Base-by-base conservation (phyloP, 53 echinoderm and acorn worm species). In the Echinometra lucunter region DNA sequence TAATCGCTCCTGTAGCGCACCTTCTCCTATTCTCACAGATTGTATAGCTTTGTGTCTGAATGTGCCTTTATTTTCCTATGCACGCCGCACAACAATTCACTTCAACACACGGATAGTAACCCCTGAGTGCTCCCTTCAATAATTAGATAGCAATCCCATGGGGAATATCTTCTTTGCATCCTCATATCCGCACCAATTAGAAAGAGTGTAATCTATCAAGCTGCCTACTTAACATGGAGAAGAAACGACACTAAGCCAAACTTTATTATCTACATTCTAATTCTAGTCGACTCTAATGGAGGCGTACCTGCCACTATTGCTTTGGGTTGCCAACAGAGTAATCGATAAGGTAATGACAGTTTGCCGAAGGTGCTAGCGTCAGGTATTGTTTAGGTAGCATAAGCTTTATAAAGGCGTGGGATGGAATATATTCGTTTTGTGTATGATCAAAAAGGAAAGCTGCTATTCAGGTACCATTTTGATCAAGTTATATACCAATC, bases 111-210 rank as follows among this genome's bases (percentile, higher is more conserved):
- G 38, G 78, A 35, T 19, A 21, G 40, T 42, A 78, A 78, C 38
- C 78, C 78, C 78, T 78, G 78, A 78, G 42, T 78, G 78, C 18
- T 78, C 78, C 78, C 42, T 78, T 78, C 42, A 19, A 78, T 78
- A 78, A 78, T 78, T 78, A 78, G 78, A 78, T 78, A 23, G 17
- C 78, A 38, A 38, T 21, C 78, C 78, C 78, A 38, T 5, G 78
- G 69, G 78, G 38, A 42, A 21, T 38, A 18, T 78, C 42, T 40
- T 40, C 38, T 78, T 35, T 42, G 42, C 42, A 12, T 38, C 6
- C 19, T 78, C 78, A 23, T 40, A 18, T 78, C 21, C 23, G 18
- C 78, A 78, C 35, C 40, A 38, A 78, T 78, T 78, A 78, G 4
- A 78, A 78, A 72, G 72, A 78, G 78, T 40, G 78, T 17, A 38